Base-by-base conservation (phyloP, 2,797 vertebrate genomes). In the Nyctibius grandis region DNA sequence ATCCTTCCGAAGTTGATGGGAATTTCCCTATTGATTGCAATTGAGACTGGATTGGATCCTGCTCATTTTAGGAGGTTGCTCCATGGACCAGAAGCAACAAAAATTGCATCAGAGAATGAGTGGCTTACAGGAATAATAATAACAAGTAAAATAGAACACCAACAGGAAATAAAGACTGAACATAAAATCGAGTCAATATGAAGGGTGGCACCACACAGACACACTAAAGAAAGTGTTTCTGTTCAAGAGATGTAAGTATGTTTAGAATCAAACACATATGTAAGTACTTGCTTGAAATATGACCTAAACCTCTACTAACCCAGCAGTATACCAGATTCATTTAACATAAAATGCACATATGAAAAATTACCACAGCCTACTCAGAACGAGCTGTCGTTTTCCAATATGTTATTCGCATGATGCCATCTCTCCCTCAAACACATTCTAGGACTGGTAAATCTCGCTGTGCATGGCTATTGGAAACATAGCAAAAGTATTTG, bases 201-300 rank as follows among this genome's bases (percentile, higher is more conserved):
- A 91, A 90, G 93, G 88, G 91, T 94, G 95, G 90, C 94, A 95
- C 95, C 94, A 91, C 80, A 88, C 88, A 93, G 77, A 73, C 88
- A 94, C 65, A 75, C 78, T 95, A 88, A 95, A 87, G 88, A 95
- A 95, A 95, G 95, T 84, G 85, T 93, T 95, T 96, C 89, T 96
- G 63, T 81, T 86, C 91, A 65, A 65, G 78, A 85, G 42, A 59
- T 48, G 53, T 94, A 81, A 95, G 82, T 42, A 34, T 90, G 90
- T 91, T 95, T 79, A 85, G 90, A 96, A 93, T 96, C 95, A 95
- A 96, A 90, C 83, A 91, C 94, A 96, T 87, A 93, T 95, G 96
- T 75, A 93, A 91, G 86, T 92, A 91, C 84, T 94, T 87, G 94
- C 83, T 90, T 95, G 91, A 95, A 96, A 94, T 86, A 95, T 11